Conservation (phyloP, 2,113 vertebrate genomes). For the Dicaeum eximium region DNA sequence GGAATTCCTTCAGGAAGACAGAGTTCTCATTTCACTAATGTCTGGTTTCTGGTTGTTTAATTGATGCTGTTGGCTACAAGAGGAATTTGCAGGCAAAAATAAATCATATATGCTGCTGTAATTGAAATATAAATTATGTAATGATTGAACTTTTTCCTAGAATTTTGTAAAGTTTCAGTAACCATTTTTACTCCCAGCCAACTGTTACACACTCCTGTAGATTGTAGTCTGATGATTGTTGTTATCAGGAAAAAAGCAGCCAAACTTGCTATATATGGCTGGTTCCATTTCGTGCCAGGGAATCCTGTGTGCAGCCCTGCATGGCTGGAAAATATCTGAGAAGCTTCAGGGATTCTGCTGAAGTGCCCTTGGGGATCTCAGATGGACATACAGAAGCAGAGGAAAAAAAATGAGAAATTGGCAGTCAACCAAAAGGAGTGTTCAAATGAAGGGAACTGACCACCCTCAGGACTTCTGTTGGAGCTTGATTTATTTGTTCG, state of each 20-base stretch:
- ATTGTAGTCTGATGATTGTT: background rate
- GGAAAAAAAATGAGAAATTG: background rate
- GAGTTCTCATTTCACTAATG: background rate
- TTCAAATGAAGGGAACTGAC: background rate
- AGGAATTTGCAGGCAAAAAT: background rate
- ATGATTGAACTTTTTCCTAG: background rate
- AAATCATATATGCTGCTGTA: background rate
- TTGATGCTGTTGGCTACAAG: background rate
- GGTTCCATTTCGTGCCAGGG: background rate
- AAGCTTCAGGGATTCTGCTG: background rate
- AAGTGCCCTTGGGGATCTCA: background rate
- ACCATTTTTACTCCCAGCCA: background rate
- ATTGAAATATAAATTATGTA: background rate
- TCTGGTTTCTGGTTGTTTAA: background rate
- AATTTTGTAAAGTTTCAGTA: background rate
- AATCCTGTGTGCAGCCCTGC: background rate
- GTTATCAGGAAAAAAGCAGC: background rate
- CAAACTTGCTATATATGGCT: background rate
- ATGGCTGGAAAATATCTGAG: background rate
- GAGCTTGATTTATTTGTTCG: background rate
- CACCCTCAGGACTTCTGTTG: background rate
- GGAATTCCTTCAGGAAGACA: background rate
- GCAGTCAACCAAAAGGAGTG: background rate
- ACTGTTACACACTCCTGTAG: background rate
- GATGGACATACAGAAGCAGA: background rate